Percentiles rank a stretch among this genome's conserved stretches.
phyloP scores from a whole-genome alignment of 2,888 invertebrate species.

The Lithosia quadra region DNA sequence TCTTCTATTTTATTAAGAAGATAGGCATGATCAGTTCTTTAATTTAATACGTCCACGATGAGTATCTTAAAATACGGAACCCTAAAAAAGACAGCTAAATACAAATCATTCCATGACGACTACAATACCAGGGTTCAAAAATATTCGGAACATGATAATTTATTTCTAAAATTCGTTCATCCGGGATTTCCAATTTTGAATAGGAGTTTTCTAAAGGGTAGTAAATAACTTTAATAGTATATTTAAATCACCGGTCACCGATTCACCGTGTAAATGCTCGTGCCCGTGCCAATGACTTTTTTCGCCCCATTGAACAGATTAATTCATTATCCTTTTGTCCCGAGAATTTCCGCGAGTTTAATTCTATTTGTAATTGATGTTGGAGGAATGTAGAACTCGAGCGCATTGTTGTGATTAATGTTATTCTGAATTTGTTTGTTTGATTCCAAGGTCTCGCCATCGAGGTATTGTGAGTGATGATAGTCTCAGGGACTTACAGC shows the following conservation, averaged over 20 bases:
- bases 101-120: background rate
- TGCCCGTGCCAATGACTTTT: constrained; percentile 43
- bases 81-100: too few relatives aligned
- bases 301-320: constrained; percentile 22
- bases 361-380: constrained; percentile 14
- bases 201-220: constrained; percentile 16
- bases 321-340: constrained; percentile 44
- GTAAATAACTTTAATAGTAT: constrained; percentile 54
- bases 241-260: constrained; percentile 47
- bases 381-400: background rate
- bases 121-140: background rate
- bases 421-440: background rate
- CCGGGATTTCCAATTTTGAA: constrained; percentile 6
- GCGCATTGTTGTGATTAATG: background rate
- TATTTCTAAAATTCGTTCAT: background rate
- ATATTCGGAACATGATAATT: background rate
- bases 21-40: too few relatives aligned
- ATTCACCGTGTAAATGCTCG: constrained; percentile 39
- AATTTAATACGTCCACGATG: too few relatives aligned
- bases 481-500: too few relatives aligned
- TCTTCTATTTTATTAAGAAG: background rate
- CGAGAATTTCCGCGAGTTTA: constrained; percentile 19
- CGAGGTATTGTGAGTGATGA: too few relatives aligned
- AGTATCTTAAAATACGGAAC: too few relatives aligned
- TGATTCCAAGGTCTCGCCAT: background rate